phyloP scores from a whole-genome alignment of 2,113 vertebrate species.

The Centropus unirufus region DNA sequence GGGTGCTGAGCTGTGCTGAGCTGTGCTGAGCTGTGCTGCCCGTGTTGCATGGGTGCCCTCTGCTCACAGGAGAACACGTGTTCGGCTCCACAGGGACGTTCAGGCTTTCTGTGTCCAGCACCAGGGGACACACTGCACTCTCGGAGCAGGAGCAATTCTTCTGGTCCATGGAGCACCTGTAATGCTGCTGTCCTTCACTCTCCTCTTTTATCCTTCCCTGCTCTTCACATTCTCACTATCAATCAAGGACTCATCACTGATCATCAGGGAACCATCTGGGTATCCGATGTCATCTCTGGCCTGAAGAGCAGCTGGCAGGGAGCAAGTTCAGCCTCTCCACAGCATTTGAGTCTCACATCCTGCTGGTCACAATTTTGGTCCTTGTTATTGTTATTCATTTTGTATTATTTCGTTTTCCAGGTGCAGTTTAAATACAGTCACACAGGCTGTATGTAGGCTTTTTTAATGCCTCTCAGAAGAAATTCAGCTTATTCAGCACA shows the following conservation, averaged over 20 bases:
- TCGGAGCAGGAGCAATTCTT: accelerated
- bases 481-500: not conserved
- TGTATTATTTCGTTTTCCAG: not conserved
- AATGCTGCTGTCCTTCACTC: not conserved
- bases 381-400: not conserved
- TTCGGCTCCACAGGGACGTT: not conserved
- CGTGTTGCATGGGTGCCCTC: not conserved
- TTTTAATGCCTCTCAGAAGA: not conserved
- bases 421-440: not conserved
- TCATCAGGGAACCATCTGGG: not conserved
- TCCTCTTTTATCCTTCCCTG: not conserved
- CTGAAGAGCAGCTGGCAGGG: not conserved
- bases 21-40: accelerated
- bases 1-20: not conserved
- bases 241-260: not conserved
- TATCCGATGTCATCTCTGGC: not conserved
- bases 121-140: not conserved
- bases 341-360: not conserved
- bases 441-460: not conserved
- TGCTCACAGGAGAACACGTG: accelerated
- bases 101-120: not conserved
- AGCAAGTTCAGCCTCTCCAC: not conserved
- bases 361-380: not conserved
- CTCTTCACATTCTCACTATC: not conserved
- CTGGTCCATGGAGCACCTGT: accelerated